Conservation (phyloP, 2,888 invertebrate genomes). For the Hemaris fuciformis region DNA sequence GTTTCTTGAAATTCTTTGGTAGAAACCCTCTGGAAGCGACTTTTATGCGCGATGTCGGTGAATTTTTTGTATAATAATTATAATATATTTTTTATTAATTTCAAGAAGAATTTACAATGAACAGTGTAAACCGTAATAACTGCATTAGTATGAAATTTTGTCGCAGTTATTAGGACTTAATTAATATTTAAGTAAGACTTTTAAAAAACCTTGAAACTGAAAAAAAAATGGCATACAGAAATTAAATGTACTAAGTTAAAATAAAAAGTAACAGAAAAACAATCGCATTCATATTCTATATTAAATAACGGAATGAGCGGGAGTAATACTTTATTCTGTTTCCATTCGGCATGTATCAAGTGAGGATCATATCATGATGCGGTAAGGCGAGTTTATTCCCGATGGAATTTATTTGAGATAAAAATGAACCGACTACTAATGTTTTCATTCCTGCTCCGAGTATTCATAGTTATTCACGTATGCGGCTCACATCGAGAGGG, state of each 20-base stretch:
- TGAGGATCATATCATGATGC: constrained; percentile 34
- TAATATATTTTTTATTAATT: no score
- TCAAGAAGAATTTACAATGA: no score
- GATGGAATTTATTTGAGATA: constrained; percentile 46
- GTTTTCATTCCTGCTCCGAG: constrained; percentile 50
- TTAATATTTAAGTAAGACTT: no score
- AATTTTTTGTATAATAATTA: no score
- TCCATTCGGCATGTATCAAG: constrained; percentile 31
- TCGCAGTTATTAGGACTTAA: no score
- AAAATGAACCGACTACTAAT: constrained; percentile 56
- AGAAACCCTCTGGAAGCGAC: no score
- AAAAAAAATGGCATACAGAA: no score
- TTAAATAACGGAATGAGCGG: constrained; percentile 23
- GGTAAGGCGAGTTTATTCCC: constrained; percentile 36
- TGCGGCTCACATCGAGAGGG: constrained; percentile 57
- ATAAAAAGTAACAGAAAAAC: neutral
- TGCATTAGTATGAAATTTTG: no score
- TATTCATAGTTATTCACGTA: constrained; percentile 60
- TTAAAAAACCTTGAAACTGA: no score
- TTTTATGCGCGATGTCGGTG: no score
- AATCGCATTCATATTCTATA: neutral
- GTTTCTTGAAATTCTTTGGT: no score
- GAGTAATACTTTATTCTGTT: constrained; percentile 24
- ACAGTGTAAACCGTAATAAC: no score
- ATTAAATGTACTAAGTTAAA: neutral